Evolutionary conservation across 2,797 vertebrate genomes (phyloP).

Genomic region (Catharus ustulatus): DNA sequence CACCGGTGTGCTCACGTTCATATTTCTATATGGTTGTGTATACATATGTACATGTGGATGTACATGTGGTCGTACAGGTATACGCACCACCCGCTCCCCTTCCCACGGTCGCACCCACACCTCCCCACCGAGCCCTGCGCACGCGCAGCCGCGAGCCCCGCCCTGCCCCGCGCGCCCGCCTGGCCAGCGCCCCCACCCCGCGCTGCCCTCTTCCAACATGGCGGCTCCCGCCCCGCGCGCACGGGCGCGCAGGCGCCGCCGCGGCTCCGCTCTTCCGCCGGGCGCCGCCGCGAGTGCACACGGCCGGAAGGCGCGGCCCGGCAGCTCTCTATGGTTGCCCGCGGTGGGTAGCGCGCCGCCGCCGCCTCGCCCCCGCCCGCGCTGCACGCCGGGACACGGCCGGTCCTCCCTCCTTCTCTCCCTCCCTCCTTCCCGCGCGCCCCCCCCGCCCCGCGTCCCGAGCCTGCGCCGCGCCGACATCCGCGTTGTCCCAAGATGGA

Average conservation of each 20-base stretch:
- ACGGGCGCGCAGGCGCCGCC: not conserved
- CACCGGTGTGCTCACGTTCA: fast-evolving
- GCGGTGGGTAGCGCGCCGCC: not conserved
- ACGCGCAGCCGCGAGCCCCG: not conserved
- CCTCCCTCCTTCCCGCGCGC: not conserved
- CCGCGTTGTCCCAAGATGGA: constrained; percentile 74
- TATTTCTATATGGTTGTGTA: fast-evolving
- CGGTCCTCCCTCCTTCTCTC: constrained; percentile 6
- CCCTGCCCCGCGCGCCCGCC: too few relatives aligned
- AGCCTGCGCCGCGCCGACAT: constrained; percentile 67
- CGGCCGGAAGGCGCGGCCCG: not conserved
- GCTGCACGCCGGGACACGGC: constrained; percentile 66
- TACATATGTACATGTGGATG: fast-evolving
- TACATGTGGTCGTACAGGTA: fast-evolving
- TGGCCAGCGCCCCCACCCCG: not conserved
- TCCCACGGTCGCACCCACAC: fast-evolving
- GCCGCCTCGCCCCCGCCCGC: constrained; percentile 8
- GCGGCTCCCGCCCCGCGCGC: fast-evolving
- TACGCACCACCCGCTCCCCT: fast-evolving
- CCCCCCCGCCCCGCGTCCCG: constrained; percentile 25
- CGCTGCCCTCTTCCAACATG: not conserved
- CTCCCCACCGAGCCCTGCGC: fast-evolving
- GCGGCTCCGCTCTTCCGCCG: not conserved
- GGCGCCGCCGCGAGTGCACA: not conserved
- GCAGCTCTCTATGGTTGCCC: constrained; percentile 26